Conservation (phyloP, 2,113 vertebrate species). For the Megaceryle torquata region DNA sequence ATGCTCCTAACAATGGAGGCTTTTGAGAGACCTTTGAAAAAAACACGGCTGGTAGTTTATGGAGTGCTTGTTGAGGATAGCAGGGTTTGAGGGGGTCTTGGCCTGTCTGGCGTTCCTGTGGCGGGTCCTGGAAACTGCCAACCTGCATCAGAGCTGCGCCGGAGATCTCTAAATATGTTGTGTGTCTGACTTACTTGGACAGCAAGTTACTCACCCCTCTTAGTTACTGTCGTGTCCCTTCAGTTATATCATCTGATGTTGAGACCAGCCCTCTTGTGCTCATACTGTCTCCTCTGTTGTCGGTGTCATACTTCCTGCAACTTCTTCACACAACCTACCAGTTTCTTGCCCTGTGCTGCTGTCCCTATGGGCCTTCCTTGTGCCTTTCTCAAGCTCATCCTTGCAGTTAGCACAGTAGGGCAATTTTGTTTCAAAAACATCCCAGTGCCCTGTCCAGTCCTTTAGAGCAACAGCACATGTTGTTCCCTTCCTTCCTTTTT, state of each 20-base stretch:
- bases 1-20: not conserved
- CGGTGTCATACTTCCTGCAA: not conserved
- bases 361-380: not conserved
- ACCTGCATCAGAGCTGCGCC: not conserved
- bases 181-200: not conserved
- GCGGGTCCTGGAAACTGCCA: not conserved
- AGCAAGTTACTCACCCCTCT: not conserved
- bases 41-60: not conserved
- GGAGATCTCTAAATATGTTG: too few relatives aligned
- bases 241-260: not conserved
- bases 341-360: not conserved
- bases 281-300: not conserved
- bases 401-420: not conserved
- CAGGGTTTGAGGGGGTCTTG: not conserved
- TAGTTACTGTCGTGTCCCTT: not conserved
- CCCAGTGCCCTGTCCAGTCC: not conserved
- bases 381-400: not conserved
- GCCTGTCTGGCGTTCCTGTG: not conserved
- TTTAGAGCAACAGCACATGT: not conserved
- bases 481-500: not conserved
- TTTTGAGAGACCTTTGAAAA: not conserved
- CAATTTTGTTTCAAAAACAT: not conserved
- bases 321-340: not conserved
- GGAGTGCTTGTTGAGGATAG: not conserved
- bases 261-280: not conserved